phyloP scores from a whole-genome alignment of 2,113 vertebrate species.

The Brienomyrus longianalis region DNA sequence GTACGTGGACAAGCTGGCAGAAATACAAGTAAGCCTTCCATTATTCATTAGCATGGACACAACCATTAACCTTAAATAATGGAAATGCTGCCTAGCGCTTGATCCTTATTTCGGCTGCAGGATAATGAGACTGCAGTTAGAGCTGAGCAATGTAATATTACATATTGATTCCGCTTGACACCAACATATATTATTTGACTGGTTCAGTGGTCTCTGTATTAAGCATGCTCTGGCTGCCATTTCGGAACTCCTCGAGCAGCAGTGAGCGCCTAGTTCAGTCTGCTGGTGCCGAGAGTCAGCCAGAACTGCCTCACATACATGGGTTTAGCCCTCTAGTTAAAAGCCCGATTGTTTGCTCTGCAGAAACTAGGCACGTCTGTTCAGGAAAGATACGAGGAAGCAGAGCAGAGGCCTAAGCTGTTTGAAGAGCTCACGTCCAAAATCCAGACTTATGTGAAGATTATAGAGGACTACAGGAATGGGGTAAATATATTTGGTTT shows the following conservation, averaged over 20 bases:
- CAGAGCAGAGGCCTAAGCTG: slow-evolving; percentile 57
- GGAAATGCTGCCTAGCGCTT: neutral
- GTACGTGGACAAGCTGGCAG: slow-evolving; percentile 63
- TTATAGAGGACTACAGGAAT: slow-evolving; percentile 62
- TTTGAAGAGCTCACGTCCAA: slow-evolving; percentile 61
- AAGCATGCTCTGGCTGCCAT: neutral
- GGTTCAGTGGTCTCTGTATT: neutral
- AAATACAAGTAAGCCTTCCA: slow-evolving; percentile 58
- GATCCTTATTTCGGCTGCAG: neutral
- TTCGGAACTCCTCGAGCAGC: neutral
- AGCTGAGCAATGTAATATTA: neutral
- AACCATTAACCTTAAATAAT: neutral
- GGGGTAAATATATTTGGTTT: slow-evolving; percentile 40
- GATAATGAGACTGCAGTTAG: neutral
- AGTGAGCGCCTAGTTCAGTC: neutral
- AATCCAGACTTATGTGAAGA: slow-evolving; percentile 60
- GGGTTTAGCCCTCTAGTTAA: slow-evolving; percentile 7
- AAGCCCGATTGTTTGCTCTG: slow-evolving; percentile 24
- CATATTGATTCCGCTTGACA: slow-evolving; percentile 7
- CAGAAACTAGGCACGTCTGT: slow-evolving; percentile 68
- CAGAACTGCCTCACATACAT: neutral
- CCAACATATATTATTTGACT: neutral
- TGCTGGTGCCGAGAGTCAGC: neutral
- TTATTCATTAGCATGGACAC: neutral
- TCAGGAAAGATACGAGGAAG: slow-evolving; percentile 63